Conservation (phyloP, 1,140 invertebrate genomes). For the Leptinotarsa texana region DNA sequence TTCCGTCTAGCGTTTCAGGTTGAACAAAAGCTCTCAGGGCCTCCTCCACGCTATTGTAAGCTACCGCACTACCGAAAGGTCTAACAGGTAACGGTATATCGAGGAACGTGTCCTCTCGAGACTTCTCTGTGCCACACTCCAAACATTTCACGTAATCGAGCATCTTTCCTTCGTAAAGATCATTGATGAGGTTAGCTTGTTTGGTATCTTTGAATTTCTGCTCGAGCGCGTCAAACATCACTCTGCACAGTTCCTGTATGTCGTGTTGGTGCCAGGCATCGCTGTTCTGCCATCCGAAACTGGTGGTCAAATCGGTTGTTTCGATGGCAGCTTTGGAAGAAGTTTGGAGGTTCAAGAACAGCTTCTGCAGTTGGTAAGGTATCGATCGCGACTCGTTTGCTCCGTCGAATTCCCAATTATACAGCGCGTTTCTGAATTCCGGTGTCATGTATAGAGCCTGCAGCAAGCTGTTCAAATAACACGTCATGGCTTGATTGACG, state of each 20-base stretch:
- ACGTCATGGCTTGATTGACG: slow-evolving; percentile 94
- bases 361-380: slow-evolving; percentile 84
- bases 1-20: slow-evolving; percentile 82
- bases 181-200: slow-evolving; percentile 82
- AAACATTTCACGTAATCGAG: slow-evolving; percentile 92
- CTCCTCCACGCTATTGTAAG: slow-evolving; percentile 85
- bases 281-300: slow-evolving; percentile 88
- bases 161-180: slow-evolving; percentile 76
- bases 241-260: slow-evolving; percentile 80
- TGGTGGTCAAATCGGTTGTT: slow-evolving; percentile 85
- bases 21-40: slow-evolving; percentile 84
- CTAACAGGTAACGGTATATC: slow-evolving; percentile 88
- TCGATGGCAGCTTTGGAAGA: slow-evolving; percentile 76
- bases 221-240: slow-evolving; percentile 92
- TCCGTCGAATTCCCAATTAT: slow-evolving; percentile 83
- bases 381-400: slow-evolving; percentile 74
- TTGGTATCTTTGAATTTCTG: slow-evolving; percentile 84
- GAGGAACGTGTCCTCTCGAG: slow-evolving; percentile 81
- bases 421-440: slow-evolving; percentile 91
- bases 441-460: slow-evolving; percentile 93
- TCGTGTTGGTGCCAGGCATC: slow-evolving; percentile 94
- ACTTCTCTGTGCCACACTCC: slow-evolving; percentile 84
- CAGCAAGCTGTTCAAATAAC: slow-evolving; percentile 88
- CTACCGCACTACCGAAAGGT: slow-evolving; percentile 77
- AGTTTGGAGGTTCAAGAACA: slow-evolving; percentile 87